phyloP scores from a whole-genome alignment of 2,797 vertebrate species.

The Danio aesculapii region DNA sequence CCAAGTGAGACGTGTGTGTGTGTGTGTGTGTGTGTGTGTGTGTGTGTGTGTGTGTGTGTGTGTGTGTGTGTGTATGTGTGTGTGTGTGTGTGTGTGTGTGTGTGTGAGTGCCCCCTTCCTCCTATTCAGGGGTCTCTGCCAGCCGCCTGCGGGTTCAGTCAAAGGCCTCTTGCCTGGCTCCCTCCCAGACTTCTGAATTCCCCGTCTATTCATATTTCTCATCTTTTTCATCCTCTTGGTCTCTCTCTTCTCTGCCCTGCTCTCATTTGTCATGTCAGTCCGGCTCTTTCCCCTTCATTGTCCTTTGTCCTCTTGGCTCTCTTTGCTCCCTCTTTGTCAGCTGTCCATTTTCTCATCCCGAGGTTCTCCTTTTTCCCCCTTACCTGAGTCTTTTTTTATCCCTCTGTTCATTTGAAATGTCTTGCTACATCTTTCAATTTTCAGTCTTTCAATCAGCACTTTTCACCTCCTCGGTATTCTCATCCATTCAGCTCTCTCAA shows the following conservation, averaged over 20 bases:
- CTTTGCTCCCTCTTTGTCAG: constrained; percentile 43
- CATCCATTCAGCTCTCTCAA: constrained; percentile 40
- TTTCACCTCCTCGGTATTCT: constrained; percentile 48
- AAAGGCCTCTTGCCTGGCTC: constrained; percentile 41
- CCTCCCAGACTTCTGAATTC: constrained; percentile 45
- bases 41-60: background rate
- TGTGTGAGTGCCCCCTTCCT: constrained; percentile 8
- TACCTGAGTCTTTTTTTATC: constrained; percentile 40
- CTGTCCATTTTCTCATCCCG: constrained; percentile 38
- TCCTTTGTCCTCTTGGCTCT: constrained; percentile 43
- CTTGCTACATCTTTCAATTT: constrained; percentile 57
- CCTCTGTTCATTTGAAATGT: constrained; percentile 42
- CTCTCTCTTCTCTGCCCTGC: constrained; percentile 37
- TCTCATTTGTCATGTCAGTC: constrained; percentile 55
- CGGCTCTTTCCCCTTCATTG: constrained; percentile 37
- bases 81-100: background rate
- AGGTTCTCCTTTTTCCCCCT: constrained; percentile 19
- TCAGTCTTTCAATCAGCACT: constrained; percentile 48
- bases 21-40: constrained; percentile 38
- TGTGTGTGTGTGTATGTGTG: constrained; percentile 19
- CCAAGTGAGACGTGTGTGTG: constrained; percentile 76
- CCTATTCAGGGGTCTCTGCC: constrained; percentile 39
- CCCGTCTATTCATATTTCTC: constrained; percentile 50
- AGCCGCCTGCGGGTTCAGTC: constrained; percentile 59
- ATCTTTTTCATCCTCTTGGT: constrained; percentile 36